Conservation (phyloP, 2,797 vertebrate genomes). For the Neoniphon sammara region DNA sequence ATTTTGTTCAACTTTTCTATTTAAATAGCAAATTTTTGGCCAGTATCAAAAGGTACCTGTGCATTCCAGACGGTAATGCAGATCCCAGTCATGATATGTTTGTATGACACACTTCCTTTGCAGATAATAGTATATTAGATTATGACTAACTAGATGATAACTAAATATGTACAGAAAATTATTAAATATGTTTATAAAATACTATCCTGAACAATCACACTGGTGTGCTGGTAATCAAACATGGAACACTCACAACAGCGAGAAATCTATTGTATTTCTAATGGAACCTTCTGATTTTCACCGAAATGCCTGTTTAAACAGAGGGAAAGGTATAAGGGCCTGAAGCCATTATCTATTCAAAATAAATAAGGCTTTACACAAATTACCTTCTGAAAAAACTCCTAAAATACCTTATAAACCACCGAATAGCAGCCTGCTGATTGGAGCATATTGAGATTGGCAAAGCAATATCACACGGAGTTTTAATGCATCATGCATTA, state of each 20-base stretch:
- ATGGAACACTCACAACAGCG: constrained; percentile 25
- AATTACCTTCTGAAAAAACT: constrained; percentile 28
- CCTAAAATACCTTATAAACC: constrained; percentile 26
- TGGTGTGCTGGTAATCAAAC: constrained; percentile 55
- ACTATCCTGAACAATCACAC: constrained; percentile 41
- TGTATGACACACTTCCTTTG: constrained; percentile 8
- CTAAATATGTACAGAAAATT: constrained; percentile 49
- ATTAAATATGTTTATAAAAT: constrained; percentile 48
- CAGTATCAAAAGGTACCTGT: constrained; percentile 54
- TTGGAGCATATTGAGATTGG: constrained; percentile 27
- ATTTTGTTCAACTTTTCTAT: constrained; percentile 31
- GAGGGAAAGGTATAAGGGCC: constrained; percentile 12
- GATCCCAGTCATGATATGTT: constrained; percentile 1
- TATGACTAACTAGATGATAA: constrained; percentile 38
- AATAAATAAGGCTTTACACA: constrained; percentile 49
- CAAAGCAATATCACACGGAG: constrained; percentile 16
- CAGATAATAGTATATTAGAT: constrained; percentile 45
- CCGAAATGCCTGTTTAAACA: neutral
- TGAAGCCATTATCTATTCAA: constrained; percentile 25
- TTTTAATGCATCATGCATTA: constrained; percentile 40
- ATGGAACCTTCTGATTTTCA: neutral
- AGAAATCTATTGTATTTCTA: constrained; percentile 7
- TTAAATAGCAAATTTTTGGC: constrained; percentile 27
- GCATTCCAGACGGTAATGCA: constrained; percentile 35
- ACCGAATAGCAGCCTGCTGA: constrained; percentile 19